Conservation (phyloP, 30 jellyfish, hydroid and myxozoan genomes). For the Nemopilema nomurai region DNA sequence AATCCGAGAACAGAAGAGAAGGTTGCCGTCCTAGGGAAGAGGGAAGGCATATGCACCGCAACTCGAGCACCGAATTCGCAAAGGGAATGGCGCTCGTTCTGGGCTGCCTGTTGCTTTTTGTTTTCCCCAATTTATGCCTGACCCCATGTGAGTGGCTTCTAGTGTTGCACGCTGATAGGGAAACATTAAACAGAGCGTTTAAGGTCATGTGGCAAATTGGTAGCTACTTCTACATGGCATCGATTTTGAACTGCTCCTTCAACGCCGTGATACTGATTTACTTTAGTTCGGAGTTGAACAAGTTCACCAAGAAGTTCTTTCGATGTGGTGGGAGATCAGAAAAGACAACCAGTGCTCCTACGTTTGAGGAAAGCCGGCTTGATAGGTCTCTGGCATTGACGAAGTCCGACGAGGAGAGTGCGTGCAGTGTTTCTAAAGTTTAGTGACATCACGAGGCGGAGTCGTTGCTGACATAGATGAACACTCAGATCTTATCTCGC, state of each 20-base stretch:
- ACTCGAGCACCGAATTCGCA: slow-evolving; percentile 38
- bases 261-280: slow-evolving; percentile 20
- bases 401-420: not conserved
- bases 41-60: not conserved
- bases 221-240: not conserved
- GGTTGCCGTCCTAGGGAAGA: not conserved
- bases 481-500: not conserved
- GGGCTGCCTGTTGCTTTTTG: slow-evolving; percentile 14
- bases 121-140: slow-evolving; percentile 45
- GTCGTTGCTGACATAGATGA: not conserved
- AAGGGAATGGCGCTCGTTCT: slow-evolving; percentile 44
- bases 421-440: not conserved
- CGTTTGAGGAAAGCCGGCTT: not conserved
- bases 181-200: not conserved
- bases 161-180: not conserved
- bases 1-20: not conserved
- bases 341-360: not conserved
- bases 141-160: not conserved
- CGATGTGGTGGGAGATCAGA: not conserved
- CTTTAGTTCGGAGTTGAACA: slow-evolving; percentile 23
- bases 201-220: not conserved
- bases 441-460: not conserved
- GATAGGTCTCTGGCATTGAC: not conserved
- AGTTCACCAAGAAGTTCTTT: not conserved
- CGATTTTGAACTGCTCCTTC: slow-evolving; percentile 15